Base-by-base conservation (phyloP, 2,797 vertebrate species). In the Semotilus atromaculatus region DNA sequence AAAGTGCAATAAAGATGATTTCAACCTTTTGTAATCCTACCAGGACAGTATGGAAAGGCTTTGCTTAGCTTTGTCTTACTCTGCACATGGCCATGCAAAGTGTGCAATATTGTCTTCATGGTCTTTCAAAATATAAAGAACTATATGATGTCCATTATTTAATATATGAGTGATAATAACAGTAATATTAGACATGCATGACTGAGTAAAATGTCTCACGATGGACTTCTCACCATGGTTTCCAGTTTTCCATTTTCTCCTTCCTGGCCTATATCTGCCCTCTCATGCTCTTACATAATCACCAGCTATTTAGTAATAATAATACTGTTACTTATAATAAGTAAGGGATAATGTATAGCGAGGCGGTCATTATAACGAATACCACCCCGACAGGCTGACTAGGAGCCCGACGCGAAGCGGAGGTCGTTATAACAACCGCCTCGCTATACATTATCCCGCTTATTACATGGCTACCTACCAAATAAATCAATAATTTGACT, bases 1-100 rank as follows among this genome's bases (percentile, higher is more conserved):
- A 80, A 80, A 38, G 64, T 70, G 43, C 43, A 38, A n/a, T 7
- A 34, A 19, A 21, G n/a, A 76, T n/a, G 18, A 36, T 48, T 80
- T 31, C 40, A 13, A 67, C 31, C n/a, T 55, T 53, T 66, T 29
- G 8, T 76, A 51, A 51, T 66, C 13, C 38, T 36, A 38, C 16
- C 53, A 29, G 29, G 29, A 36, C 19, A 31, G 5, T n/a, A 23
- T 78, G 1, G 5, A 55, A 36, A 38, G 16, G 5, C 19, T 9
- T 64, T 31, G 62, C 3, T 31, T 31, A 19, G 29, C 3, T 31
- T 66, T 66, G 10, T 34, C 38, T 75, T 34, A 16, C 51, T 77
- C 55, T 26, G 16, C 7, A 58, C 18, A 26, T 14, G 0, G 34
- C n/a, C 11, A 26, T 34, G 23, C 19, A 55, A 40, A n/a, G 13